Evolutionary conservation across 2,797 vertebrate genomes (phyloP).

Genomic region (Peromyscus nudipes): DNA sequence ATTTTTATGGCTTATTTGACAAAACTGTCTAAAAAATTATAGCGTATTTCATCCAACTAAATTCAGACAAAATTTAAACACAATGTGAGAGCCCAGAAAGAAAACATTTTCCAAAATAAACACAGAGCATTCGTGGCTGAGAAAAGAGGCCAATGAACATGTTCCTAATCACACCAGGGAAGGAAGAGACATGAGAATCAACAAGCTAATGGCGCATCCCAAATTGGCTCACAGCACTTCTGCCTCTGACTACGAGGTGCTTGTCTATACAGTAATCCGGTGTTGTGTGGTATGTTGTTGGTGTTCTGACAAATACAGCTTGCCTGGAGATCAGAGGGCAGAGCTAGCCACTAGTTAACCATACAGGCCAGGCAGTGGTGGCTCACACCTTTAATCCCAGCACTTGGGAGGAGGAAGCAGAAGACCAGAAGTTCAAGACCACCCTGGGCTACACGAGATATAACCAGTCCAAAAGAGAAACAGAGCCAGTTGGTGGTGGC

Average conservation of each 20-base stretch:
- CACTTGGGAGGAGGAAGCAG: too few species aligned
- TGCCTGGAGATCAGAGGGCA: too few species aligned
- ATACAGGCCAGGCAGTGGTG: too few species aligned
- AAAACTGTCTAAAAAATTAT: slow-evolving; percentile 76
- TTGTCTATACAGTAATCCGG: neutral
- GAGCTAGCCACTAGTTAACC: too few species aligned
- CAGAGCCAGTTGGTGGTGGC: too few species aligned
- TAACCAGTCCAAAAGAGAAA: too few species aligned
- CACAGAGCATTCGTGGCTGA: neutral
- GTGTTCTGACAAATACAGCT: too few species aligned
- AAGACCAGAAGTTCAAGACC: too few species aligned
- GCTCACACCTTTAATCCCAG: too few species aligned
- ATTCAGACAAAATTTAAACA: slow-evolving; percentile 73
- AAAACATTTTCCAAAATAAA: slow-evolving; percentile 75
- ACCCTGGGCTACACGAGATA: too few species aligned
- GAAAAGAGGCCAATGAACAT: slow-evolving; percentile 33
- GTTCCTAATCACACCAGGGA: slow-evolving; percentile 31
- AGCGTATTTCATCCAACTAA: slow-evolving; percentile 72
- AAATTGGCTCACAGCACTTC: neutral
- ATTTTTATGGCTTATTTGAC: slow-evolving; percentile 78
- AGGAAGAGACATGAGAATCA: neutral
- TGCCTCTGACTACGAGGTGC: neutral
- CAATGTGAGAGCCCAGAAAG: slow-evolving; percentile 43
- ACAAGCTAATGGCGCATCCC: neutral
- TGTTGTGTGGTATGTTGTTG: too few species aligned